Evolutionary conservation across 2,113 vertebrate species (phyloP).

Genomic region (Tapirus terrestris): DNA sequence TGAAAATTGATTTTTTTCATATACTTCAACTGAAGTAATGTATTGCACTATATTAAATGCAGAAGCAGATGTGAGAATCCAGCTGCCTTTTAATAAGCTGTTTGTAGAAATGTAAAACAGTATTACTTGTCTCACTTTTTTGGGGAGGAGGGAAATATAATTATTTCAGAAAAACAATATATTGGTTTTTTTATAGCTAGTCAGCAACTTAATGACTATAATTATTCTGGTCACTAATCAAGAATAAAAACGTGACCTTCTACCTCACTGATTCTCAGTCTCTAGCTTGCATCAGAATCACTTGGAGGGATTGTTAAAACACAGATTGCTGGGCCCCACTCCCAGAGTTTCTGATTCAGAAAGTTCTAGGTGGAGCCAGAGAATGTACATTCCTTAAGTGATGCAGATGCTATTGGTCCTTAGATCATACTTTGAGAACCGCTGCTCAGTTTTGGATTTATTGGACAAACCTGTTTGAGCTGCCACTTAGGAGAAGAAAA

Average conservation of each 20-base stretch:
- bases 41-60: neutral
- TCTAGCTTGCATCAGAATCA: neutral
- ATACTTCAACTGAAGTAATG: neutral
- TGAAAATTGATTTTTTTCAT: conserved; percentile 50
- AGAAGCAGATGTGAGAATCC: neutral
- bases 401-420: neutral
- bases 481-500: neutral
- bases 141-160: neutral
- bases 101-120: conserved; percentile 7
- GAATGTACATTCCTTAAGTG: neutral
- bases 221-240: neutral
- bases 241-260: neutral
- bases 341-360: neutral
- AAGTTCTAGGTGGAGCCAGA: neutral
- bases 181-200: neutral
- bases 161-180: neutral
- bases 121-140: neutral
- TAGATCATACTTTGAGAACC: neutral
- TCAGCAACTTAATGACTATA: neutral
- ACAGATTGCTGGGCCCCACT: neutral
- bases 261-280: neutral
- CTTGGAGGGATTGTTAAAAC: neutral
- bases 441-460: neutral
- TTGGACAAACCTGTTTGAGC: neutral
- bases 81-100: neutral